Conservation (phyloP, 2,797 vertebrate species). For the Poeciliopsis turneri region DNA sequence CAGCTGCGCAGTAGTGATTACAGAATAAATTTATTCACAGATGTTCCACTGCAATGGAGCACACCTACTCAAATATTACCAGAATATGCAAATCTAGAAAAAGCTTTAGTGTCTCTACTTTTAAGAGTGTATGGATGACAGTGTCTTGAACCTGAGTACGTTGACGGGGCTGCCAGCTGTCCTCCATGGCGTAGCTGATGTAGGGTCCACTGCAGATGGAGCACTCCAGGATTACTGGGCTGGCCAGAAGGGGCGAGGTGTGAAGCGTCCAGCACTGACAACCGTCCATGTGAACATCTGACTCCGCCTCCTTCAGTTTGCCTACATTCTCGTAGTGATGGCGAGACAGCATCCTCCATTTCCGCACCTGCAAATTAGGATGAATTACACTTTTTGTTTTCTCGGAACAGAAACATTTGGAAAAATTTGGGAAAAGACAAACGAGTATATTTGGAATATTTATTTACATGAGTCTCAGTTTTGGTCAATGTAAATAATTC, state of each 20-base stretch:
- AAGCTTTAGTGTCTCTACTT: neutral
- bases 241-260: constrained; percentile 69
- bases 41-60: neutral
- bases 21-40: neutral
- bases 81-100: neutral
- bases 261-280: constrained; percentile 72
- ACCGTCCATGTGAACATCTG: constrained; percentile 61
- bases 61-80: neutral
- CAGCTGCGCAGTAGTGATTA: neutral
- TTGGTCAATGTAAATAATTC: neutral
- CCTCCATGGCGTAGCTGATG: constrained; percentile 80
- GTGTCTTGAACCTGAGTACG: constrained; percentile 77
- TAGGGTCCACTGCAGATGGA: constrained; percentile 83
- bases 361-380: constrained; percentile 74
- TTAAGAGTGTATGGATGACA: neutral
- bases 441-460: neutral
- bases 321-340: constrained; percentile 68
- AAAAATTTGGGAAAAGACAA: neutral
- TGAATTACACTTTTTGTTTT: neutral
- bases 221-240: constrained; percentile 83
- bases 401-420: neutral
- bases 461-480: neutral
- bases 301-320: constrained; percentile 76
- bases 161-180: constrained; percentile 83
- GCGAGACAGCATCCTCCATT: constrained; percentile 82